Percentiles rank a stretch among this genome's conserved stretches.
Conservation (phyloP, 2,797 vertebrate genomes). For the Neomorphus geoffroyi region DNA sequence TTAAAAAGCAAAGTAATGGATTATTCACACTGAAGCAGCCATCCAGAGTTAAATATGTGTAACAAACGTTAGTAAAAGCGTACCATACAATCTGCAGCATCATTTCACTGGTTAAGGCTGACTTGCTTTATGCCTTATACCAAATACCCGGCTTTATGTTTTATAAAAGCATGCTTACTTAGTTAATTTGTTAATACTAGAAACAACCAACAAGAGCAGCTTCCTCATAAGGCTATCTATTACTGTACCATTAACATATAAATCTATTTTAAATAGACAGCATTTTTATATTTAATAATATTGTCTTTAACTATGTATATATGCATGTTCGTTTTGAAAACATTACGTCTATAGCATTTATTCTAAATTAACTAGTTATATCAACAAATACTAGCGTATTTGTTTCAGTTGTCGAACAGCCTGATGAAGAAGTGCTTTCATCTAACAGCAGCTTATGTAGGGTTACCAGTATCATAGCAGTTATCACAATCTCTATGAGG, state of each 20-base stretch:
- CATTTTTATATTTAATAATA: background rate
- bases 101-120: constrained; percentile 5
- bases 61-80: constrained; percentile 25
- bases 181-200: constrained; percentile 29
- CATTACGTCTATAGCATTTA: fast-evolving
- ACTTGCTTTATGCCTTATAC: background rate
- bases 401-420: constrained; percentile 12
- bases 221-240: constrained; percentile 44
- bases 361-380: background rate
- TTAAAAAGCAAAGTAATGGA: constrained; percentile 11
- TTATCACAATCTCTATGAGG: background rate
- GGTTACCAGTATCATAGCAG: constrained; percentile 11
- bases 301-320: background rate
- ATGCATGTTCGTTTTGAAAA: background rate
- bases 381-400: constrained; percentile 3
- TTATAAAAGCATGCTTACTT: constrained; percentile 55
- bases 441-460: constrained; percentile 72
- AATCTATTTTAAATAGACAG: fast-evolving
- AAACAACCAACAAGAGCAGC: background rate
- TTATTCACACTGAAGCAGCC: constrained; percentile 28
- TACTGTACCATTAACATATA: background rate
- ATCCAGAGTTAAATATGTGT: background rate
- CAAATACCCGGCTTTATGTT: background rate
- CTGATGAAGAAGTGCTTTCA: constrained; percentile 55
- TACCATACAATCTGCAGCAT: background rate